phyloP scores from a whole-genome alignment of 2,113 vertebrate genomes.

The Megaceryle maxima region DNA sequence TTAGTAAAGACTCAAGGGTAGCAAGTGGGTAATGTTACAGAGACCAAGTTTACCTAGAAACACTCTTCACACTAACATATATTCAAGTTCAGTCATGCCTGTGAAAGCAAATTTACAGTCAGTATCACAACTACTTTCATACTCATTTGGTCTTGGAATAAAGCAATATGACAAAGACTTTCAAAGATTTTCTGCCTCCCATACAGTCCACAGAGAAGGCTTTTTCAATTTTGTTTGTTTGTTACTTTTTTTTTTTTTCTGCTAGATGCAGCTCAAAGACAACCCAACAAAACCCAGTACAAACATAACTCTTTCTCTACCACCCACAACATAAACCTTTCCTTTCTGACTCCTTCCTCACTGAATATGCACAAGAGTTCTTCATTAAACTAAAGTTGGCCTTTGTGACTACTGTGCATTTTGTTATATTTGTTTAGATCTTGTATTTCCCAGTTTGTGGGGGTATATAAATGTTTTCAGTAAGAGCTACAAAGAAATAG shows the following conservation, averaged over 20 bases:
- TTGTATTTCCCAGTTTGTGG: not conserved
- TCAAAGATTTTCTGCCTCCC: not conserved
- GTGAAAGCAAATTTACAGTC: not conserved
- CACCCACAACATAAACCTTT: not conserved
- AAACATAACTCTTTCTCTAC: not conserved
- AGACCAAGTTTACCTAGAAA: not conserved
- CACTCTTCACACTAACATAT: not conserved
- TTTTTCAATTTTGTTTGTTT: not conserved
- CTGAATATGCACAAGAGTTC: not conserved
- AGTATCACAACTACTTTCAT: not conserved
- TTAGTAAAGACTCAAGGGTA: not conserved
- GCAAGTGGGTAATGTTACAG: not conserved
- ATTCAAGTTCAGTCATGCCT: not conserved
- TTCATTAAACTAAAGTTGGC: not conserved
- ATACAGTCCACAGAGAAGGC: not conserved
- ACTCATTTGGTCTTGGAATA: not conserved
- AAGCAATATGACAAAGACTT: not conserved
- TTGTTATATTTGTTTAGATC: not conserved
- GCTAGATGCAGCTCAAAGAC: not conserved
- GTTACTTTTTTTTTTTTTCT: not conserved
- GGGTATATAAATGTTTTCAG: rapidly evolving
- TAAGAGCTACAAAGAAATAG: not conserved
- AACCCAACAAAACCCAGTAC: rapidly evolving
- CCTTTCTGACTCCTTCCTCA: not conserved
- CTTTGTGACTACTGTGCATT: not conserved